These are phyloP conservation scores for Drosophila monieri DNA, from an alignment of 2,888 invertebrate genomes.

Conservation along the genomic window DNA sequence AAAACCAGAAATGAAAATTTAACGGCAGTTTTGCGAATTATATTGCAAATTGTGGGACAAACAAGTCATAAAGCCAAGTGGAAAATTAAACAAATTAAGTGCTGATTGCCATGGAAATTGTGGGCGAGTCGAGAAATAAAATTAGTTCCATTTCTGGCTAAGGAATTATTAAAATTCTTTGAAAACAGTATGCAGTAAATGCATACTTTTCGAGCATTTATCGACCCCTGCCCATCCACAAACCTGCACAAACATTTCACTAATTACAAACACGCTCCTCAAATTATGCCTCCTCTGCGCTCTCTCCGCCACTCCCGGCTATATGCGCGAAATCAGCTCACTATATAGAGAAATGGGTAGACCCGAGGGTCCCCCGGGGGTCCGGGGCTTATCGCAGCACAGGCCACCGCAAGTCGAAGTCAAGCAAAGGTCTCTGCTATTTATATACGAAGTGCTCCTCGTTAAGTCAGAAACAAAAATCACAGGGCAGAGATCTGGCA, in stretches of 20 bases:
- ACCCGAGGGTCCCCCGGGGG: not conserved
- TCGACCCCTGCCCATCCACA: not conserved
- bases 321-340: constrained; percentile 26
- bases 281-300: constrained; percentile 23
- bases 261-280: constrained; percentile 44
- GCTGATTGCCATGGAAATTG: constrained; percentile 28
- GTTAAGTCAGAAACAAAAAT: constrained; percentile 8
- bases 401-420: constrained; percentile 53
- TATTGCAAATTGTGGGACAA: constrained; percentile 38
- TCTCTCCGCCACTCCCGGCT: constrained; percentile 8
- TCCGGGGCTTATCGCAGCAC: constrained; percentile 38
- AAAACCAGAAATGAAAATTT: constrained; percentile 47
- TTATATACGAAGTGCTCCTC: constrained; percentile 37
- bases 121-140: constrained; percentile 1
- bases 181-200: not conserved
- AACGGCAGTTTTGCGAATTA: constrained; percentile 55
- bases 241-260: constrained; percentile 39
- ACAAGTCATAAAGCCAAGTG: constrained; percentile 32
- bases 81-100: constrained; percentile 35
- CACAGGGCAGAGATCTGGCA: not conserved
- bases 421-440: constrained; percentile 47
- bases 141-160: not conserved
- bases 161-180: not conserved
- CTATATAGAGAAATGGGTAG: constrained; percentile 20
- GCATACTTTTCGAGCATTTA: constrained; percentile 11